Conservation (phyloP, 2,888 invertebrate genomes). For the Drosophila vallismaia region DNA sequence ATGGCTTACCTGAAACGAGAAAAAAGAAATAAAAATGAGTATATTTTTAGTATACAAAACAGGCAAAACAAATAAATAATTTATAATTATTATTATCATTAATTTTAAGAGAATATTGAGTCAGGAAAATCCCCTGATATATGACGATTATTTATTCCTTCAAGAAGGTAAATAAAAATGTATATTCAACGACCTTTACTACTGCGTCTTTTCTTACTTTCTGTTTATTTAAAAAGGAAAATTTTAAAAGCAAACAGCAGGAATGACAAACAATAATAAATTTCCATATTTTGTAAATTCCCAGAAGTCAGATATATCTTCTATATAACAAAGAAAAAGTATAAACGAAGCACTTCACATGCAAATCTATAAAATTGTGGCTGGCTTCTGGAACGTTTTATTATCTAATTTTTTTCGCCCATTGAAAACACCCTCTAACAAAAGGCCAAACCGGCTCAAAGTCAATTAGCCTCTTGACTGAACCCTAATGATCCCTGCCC, state of each 20-base stretch:
- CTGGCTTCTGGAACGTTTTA: slow-evolving; percentile 5
- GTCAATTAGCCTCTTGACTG: slow-evolving; percentile 69
- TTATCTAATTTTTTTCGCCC: slow-evolving; percentile 23
- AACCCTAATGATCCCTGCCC: slow-evolving; percentile 45
- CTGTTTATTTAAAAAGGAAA: slow-evolving; percentile 5
- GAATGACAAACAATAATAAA: slow-evolving; percentile 13
- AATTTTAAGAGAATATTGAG: background rate
- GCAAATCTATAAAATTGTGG: slow-evolving; percentile 10
- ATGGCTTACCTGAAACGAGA: slow-evolving; percentile 40
- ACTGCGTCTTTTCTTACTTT: background rate
- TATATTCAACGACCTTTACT: background rate
- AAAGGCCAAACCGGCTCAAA: slow-evolving; percentile 61
- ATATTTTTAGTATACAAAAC: background rate
- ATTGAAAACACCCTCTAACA: slow-evolving; percentile 15
- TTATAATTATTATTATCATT: slow-evolving; percentile 2
- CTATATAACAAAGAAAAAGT: background rate
- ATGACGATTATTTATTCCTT: slow-evolving; percentile 3
- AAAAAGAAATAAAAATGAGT: background rate
- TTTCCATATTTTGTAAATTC: background rate
- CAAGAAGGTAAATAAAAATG: background rate
- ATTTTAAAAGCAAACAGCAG: slow-evolving; percentile 17
- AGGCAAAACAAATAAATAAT: background rate
- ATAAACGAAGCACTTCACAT: background rate
- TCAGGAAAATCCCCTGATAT: background rate
- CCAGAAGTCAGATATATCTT: slow-evolving; percentile 3